Base-by-base conservation (phyloP, 2,888 invertebrate genomes). In the Sminthurinus aureus region DNA sequence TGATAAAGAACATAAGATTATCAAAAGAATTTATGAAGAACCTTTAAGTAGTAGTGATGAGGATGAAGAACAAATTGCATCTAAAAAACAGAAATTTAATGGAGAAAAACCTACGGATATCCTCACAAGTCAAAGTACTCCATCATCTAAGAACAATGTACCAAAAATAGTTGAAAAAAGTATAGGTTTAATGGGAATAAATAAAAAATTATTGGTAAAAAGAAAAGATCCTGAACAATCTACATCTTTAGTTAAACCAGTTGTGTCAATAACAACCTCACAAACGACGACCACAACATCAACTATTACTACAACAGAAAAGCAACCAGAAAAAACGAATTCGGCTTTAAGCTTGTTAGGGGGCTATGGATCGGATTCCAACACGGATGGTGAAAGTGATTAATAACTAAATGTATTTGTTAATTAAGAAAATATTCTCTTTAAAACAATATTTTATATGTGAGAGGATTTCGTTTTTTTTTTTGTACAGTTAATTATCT, bases 311-410 rank as follows among this genome's bases (percentile, higher is more conserved):
- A 51, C n/a, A n/a, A 84, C 22, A 58, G 38, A n/a, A 67, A 73
- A 15, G 38, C 22, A 18, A 0, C 24, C 51, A 51, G 52, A 38
- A 52, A 52, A 50, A 26, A 24, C 8, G 8, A 9, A 15, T 24
- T 26, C 18, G 73, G 82, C 83, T 12, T 83, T 87, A 13, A 83
- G 84, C 18, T 79, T 87, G 20, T 58, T 86, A 0, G 86, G 86
- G 13, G 84, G 85, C 0, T 88, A 88, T 77, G 85, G 84, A n/a
- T 87, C 86, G 6, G 85, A 83, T 67, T 85, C 87, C 13, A 84
- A 82, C 24, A 83, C 85, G 1, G 38, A 38, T 6, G 38, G 38
- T 38, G 38, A 38, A 38, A 38, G 38, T 38, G 38, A 38, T 38
- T 38, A 38, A 38, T 38, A 4, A 38, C 6, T 38, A 38, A n/a